Evolutionary conservation across 2,113 vertebrate species (phyloP).

Genomic region (Antechinus flavipes): DNA sequence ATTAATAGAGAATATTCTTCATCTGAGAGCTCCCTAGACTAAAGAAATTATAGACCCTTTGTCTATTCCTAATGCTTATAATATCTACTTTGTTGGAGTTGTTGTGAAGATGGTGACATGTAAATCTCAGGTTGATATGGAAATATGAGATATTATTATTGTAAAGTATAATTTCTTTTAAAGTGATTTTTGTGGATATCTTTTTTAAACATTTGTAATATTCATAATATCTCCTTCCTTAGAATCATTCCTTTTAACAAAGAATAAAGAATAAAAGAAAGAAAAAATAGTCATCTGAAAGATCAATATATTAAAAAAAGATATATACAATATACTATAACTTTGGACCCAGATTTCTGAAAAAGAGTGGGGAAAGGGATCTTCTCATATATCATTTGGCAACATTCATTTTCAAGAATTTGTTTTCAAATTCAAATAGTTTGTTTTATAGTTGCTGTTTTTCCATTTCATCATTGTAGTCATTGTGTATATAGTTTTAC

Average conservation of each 20-base stretch:
- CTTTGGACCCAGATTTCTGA: neutral
- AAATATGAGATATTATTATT: neutral
- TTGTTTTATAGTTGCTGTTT: neutral
- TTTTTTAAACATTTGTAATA: neutral
- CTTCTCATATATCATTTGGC: neutral
- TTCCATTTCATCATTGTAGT: no score
- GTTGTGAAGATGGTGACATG: neutral
- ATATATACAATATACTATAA: neutral
- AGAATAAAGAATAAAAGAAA: no score
- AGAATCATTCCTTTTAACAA: no score
- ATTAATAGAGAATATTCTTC: neutral
- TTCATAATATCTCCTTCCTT: neutral
- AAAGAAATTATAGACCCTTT: neutral
- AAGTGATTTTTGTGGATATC: neutral
- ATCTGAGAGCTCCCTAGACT: neutral
- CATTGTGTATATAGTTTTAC: no score
- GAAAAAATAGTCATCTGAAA: neutral
- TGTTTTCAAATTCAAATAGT: no score
- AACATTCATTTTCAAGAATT: neutral
- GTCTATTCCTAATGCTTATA: neutral
- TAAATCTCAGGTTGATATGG: neutral
- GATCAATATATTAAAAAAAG: neutral
- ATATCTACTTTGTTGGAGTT: neutral
- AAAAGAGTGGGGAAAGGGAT: neutral
- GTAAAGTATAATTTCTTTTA: neutral